Evolutionary conservation across 92 coral and sea anemone genomes (phyloP).

Genomic region (Phenganax subtilis): DNA sequence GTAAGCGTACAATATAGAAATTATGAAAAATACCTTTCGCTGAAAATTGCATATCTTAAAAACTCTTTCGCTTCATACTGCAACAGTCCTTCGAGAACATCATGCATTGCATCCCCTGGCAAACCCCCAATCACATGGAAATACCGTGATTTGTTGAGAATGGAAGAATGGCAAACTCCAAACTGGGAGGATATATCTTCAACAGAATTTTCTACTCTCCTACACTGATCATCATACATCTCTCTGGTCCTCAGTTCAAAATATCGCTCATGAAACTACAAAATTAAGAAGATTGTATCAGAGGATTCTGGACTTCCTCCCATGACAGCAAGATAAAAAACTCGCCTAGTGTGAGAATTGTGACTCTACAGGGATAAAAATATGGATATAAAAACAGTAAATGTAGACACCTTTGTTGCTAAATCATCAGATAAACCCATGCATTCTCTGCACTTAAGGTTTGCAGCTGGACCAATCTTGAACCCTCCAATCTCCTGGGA

Average conservation of each 20-base stretch:
- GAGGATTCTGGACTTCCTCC: neutral
- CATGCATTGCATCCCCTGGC: slow-evolving; percentile 49
- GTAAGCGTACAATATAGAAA: too few relatives aligned
- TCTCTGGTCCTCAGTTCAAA: slow-evolving; percentile 34
- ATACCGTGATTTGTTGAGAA: slow-evolving; percentile 32
- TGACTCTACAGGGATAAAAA: too few relatives aligned
- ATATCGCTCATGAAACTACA: slow-evolving; percentile 30
- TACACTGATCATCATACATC: slow-evolving; percentile 41
- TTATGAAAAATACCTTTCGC: too few relatives aligned
- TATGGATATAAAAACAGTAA: too few relatives aligned
- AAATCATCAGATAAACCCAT: slow-evolving; percentile 42
- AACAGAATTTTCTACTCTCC: slow-evolving; percentile 19
- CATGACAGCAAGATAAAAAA: too few relatives aligned
- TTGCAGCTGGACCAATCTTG: slow-evolving; percentile 35
- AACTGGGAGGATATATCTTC: slow-evolving; percentile 34
- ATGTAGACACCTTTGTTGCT: slow-evolving; percentile 28
- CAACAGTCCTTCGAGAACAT: slow-evolving; percentile 34
- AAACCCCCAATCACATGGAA: slow-evolving; percentile 39
- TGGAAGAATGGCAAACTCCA: slow-evolving; percentile 37
- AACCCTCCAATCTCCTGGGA: neutral
- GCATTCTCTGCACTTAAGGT: slow-evolving; percentile 41
- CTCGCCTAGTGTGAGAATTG: too few relatives aligned
- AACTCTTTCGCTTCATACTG: slow-evolving; percentile 44
- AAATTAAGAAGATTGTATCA: neutral
- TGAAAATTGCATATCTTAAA: neutral